These are phyloP conservation scores for Phengaris arion DNA, from an alignment of 2,888 invertebrate genomes.

Conservation along the genomic window DNA sequence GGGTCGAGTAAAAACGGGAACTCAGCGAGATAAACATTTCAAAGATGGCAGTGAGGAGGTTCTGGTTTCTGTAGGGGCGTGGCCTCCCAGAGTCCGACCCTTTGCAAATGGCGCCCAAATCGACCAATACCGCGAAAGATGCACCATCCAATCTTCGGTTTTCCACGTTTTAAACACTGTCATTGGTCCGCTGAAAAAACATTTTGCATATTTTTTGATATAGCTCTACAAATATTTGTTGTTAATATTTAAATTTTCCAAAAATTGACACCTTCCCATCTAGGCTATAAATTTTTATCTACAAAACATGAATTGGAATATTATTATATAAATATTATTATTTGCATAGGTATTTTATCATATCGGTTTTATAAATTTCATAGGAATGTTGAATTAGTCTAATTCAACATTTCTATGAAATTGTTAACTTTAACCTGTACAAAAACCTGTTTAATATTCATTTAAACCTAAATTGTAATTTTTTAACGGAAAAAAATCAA, in stretches of 20 bases:
- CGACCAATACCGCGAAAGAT: constrained; percentile 61
- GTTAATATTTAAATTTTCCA: no score
- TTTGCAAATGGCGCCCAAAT: constrained; percentile 76
- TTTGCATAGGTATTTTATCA: no score
- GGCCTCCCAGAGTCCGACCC: constrained; percentile 58
- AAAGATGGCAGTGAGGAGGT: constrained; percentile 64
- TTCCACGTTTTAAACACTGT: constrained; percentile 30
- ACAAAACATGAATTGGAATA: no score
- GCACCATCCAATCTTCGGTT: constrained; percentile 45
- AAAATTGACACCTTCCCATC: not conserved
- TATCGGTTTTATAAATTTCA: no score
- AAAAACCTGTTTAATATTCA: no score
- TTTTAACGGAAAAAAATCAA: no score
- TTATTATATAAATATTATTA: no score
- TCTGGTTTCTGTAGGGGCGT: constrained; percentile 55
- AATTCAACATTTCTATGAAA: no score
- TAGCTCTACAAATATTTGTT: not conserved
- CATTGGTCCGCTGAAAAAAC: constrained; percentile 28
- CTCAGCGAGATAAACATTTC: constrained; percentile 32
- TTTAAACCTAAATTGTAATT: no score
- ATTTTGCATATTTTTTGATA: not conserved
- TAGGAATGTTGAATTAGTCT: no score
- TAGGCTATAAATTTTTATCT: no score
- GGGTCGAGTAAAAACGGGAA: constrained; percentile 20
- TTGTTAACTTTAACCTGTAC: no score